Conservation (phyloP, 2,797 vertebrate genomes). For the Zalophus californianus region DNA sequence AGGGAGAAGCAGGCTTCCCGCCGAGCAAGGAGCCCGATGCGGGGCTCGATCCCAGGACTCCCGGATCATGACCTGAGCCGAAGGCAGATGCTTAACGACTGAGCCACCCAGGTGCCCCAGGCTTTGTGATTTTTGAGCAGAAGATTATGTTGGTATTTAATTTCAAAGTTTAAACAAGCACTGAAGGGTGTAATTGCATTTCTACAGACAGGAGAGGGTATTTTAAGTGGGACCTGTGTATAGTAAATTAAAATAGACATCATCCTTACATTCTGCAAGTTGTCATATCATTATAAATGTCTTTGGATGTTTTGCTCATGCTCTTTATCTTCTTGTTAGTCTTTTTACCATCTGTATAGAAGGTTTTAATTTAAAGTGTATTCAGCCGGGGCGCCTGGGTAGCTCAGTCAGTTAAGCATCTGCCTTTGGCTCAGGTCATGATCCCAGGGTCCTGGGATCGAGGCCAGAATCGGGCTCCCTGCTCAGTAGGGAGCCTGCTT, state of each 20-base stretch:
- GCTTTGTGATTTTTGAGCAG: constrained; percentile 38
- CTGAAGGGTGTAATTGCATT: constrained; percentile 47
- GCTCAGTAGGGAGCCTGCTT: neutral
- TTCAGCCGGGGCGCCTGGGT: neutral
- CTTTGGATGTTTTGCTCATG: constrained; percentile 17
- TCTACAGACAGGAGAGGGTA: neutral
- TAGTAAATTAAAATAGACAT: constrained; percentile 33
- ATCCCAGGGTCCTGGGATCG: too few relatives aligned
- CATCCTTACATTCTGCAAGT: neutral
- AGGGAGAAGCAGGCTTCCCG: too few relatives aligned
- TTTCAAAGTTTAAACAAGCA: constrained; percentile 36
- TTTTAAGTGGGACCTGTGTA: neutral
- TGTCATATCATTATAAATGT: neutral
- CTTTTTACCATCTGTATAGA: neutral
- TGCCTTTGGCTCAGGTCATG: too few relatives aligned
- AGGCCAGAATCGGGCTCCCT: too few relatives aligned
- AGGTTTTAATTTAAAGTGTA: constrained; percentile 5
- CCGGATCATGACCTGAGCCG: too few relatives aligned
- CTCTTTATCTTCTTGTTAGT: neutral
- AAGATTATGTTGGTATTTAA: constrained; percentile 30
- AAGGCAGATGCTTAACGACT: too few relatives aligned
- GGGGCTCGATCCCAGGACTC: too few relatives aligned
- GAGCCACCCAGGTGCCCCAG: too few relatives aligned
- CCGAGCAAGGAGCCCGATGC: too few relatives aligned
- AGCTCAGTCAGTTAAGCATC: too few relatives aligned